Evolutionary conservation across 1,140 invertebrate genomes (phyloP).

Genomic region (Campodea augens): DNA sequence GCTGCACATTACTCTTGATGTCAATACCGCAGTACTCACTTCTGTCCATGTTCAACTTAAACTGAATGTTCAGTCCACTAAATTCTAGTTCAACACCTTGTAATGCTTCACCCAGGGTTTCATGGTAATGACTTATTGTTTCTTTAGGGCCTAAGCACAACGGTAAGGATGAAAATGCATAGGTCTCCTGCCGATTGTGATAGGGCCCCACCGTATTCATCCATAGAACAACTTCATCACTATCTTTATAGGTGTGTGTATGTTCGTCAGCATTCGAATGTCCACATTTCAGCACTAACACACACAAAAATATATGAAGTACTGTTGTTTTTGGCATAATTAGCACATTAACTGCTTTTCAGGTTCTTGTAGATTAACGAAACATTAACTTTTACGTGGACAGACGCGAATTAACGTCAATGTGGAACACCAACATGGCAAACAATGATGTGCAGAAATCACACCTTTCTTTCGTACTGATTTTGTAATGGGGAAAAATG

Average conservation of each 20-base stretch:
- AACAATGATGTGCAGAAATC: no score
- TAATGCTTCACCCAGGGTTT: conserved; percentile 91
- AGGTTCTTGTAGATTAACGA: no score
- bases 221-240: conserved; percentile 97
- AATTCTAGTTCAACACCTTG: conserved; percentile 95
- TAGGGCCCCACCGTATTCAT: conserved; percentile 99
- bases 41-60: conserved; percentile 40
- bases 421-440: no score
- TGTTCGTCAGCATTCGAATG: no score
- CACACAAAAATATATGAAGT: no score
- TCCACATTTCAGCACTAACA: no score
- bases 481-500: no score
- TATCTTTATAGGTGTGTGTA: conserved; percentile 67
- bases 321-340: no score
- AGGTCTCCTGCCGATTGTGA: conserved; percentile 97
- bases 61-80: conserved; percentile 89
- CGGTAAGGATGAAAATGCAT: conserved; percentile 92
- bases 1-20: conserved; percentile 56
- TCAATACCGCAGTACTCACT: conserved; percentile 67
- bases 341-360: no score
- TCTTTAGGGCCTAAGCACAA: conserved; percentile 89
- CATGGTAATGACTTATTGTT: conserved; percentile 92
- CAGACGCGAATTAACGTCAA: no score
- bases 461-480: no score
- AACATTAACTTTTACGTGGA: no score